Conservation (phyloP, 2,797 vertebrate species). For the Microchirus variegatus region DNA sequence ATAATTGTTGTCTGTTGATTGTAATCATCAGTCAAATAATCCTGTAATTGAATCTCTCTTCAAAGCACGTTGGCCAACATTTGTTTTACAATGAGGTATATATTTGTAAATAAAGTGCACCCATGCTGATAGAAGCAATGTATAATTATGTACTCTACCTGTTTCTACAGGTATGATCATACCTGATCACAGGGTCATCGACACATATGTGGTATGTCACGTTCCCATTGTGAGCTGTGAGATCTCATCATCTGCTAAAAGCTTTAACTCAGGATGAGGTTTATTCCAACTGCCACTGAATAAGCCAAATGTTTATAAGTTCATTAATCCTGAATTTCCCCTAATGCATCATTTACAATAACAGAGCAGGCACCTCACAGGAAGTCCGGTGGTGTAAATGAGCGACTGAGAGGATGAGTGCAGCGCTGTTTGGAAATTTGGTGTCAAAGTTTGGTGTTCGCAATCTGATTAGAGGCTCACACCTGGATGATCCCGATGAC, state of each 20-base stretch:
- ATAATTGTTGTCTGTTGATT: too few relatives aligned
- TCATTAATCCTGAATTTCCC: slow-evolving; percentile 77
- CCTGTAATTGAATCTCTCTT: not conserved
- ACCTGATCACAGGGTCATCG: too few relatives aligned
- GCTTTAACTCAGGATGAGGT: slow-evolving; percentile 62
- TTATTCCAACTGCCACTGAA: slow-evolving; percentile 71
- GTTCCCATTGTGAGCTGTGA: slow-evolving; percentile 37
- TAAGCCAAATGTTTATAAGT: slow-evolving; percentile 75
- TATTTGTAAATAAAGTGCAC: too few relatives aligned
- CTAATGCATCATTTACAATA: slow-evolving; percentile 78
- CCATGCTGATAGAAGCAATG: too few relatives aligned
- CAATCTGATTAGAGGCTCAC: slow-evolving; percentile 7
- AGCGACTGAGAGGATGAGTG: slow-evolving; percentile 22
- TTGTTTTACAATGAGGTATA: too few relatives aligned
- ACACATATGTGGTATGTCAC: too few relatives aligned
- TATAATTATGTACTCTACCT: too few relatives aligned
- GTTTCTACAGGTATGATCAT: too few relatives aligned
- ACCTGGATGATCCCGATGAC: slow-evolving; percentile 8
- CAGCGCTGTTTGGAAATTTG: slow-evolving; percentile 25
- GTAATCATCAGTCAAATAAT: too few relatives aligned
- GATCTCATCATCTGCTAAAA: slow-evolving; percentile 66
- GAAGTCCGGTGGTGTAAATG: slow-evolving; percentile 28
- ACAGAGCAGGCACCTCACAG: slow-evolving; percentile 54
- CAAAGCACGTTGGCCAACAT: too few relatives aligned
- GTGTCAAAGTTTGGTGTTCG: slow-evolving; percentile 25